phyloP scores from a whole-genome alignment of 2,888 invertebrate species.

The Leucoma salicis region DNA sequence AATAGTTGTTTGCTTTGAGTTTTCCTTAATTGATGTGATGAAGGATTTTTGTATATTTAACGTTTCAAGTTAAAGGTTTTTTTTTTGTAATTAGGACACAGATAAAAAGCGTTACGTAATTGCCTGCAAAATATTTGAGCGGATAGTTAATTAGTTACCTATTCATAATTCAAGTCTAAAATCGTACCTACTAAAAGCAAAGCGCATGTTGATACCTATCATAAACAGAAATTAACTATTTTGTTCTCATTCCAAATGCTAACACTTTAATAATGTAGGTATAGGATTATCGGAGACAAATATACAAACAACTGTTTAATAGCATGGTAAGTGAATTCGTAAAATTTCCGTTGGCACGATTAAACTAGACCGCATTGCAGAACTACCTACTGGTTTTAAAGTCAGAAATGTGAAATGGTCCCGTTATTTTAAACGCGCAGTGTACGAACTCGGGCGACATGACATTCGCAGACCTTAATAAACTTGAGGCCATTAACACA shows the following conservation, averaged over 20 bases:
- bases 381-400: slow-evolving; percentile 13
- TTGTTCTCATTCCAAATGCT: neutral
- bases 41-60: slow-evolving; percentile 48
- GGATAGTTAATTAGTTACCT: no score
- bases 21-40: slow-evolving; percentile 57
- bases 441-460: slow-evolving; percentile 16
- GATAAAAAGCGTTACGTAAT: neutral
- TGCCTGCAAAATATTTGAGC: neutral
- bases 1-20: slow-evolving; percentile 59
- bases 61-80: slow-evolving; percentile 13
- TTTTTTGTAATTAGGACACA: neutral
- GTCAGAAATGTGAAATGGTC: slow-evolving; percentile 14
- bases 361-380: slow-evolving; percentile 12
- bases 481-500: slow-evolving; percentile 6
- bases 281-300: neutral
- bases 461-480: slow-evolving; percentile 36
- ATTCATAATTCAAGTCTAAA: no score
- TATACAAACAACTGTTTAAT: neutral
- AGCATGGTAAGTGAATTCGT: slow-evolving; percentile 4
- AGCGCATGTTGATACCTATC: neutral
- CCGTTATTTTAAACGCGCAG: slow-evolving; percentile 26
- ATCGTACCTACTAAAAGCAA: no score
- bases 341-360: slow-evolving; percentile 9
- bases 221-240: no score
- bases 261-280: neutral